Percentiles rank a stretch among this genome's conserved stretches.
phyloP scores from a whole-genome alignment of 2,888 invertebrate species.

The Saturnia japonica region DNA sequence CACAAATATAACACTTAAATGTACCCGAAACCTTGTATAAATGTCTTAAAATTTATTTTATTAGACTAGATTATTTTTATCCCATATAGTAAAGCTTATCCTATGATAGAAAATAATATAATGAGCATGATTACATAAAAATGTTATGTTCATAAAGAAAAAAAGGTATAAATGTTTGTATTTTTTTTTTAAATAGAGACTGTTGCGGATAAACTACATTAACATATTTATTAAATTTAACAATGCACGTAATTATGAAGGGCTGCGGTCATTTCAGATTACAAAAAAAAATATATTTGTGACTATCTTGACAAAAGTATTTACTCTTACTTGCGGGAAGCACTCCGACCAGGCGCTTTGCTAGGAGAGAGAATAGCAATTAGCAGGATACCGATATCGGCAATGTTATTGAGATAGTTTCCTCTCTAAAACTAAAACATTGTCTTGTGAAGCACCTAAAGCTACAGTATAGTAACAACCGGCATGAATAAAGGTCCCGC shows the following conservation, averaged over 20 bases:
- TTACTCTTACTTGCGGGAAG: no score
- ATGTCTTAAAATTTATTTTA: constrained; percentile 27
- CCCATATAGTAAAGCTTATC: constrained; percentile 2
- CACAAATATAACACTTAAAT: constrained; percentile 30
- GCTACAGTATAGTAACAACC: not conserved
- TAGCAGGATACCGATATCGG: no score
- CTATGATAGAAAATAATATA: not conserved
- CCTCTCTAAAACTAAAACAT: not conserved
- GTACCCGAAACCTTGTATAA: constrained; percentile 41
- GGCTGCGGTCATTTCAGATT: not conserved
- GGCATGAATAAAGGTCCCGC: no score
- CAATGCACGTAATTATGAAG: not conserved
- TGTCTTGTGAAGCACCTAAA: not conserved
- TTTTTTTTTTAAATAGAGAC: not conserved
- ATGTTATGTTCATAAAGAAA: constrained; percentile 4
- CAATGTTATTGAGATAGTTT: not conserved
- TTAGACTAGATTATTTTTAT: constrained; percentile 26
- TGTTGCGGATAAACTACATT: not conserved
- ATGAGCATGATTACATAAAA: constrained; percentile 2
- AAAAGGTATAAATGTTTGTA: not conserved
- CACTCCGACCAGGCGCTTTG: no score
- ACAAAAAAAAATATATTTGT: no score
- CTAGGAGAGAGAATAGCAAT: no score
- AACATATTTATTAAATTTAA: not conserved
- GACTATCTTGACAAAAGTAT: no score